Base-by-base conservation (phyloP, 2,888 invertebrate genomes). In the Scaptomyza tumidula region DNA sequence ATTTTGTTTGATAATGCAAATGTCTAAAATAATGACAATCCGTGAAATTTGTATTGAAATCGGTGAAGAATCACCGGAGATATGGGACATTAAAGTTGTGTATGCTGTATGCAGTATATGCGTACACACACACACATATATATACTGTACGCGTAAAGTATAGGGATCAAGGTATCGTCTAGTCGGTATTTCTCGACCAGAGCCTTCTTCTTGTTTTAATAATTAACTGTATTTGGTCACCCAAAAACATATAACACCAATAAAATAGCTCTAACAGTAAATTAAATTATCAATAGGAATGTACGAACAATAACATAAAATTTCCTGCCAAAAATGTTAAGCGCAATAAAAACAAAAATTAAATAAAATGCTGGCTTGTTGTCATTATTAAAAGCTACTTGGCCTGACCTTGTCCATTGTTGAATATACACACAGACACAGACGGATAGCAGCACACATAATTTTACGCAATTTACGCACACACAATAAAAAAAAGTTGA, bases 331-430 rank as follows among this genome's bases (percentile, higher is more conserved):
- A 73, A 86, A 83, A 84, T 78, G 80, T 71, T 72, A 77, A 80
- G 65, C 82, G 68, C 80, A 71, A 67, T 72, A 77, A 70, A 67
- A 68, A 73, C 58, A 35, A 55, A 57, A 53, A 57, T 53, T 37
- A 54, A 60, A 45, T 58, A 70, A 75, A 65, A 64, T 62, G 61
- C 72, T 78, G 54, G 75, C 43, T 66, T 62, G 75, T 75, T 82
- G 85, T 83, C 85, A 80, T 85, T 83, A 82, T 83, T 85, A 80
- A 84, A 82, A 85, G 78, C 75, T 72, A 64, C 70, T 75, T 78
- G 83, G 80, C 63, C 83, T 84, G 86, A 86, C 86, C 86, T 86
- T 86, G 86, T 76, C 78, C 83, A 85, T 82, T 86, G 85, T 86
- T 85, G 79, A 71, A 80, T 78, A 74, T 84, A 63, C 65, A 75